These are phyloP conservation scores for Odontomachus brunneus DNA, from an alignment of 1,140 invertebrate genomes.

Conservation along the genomic window DNA sequence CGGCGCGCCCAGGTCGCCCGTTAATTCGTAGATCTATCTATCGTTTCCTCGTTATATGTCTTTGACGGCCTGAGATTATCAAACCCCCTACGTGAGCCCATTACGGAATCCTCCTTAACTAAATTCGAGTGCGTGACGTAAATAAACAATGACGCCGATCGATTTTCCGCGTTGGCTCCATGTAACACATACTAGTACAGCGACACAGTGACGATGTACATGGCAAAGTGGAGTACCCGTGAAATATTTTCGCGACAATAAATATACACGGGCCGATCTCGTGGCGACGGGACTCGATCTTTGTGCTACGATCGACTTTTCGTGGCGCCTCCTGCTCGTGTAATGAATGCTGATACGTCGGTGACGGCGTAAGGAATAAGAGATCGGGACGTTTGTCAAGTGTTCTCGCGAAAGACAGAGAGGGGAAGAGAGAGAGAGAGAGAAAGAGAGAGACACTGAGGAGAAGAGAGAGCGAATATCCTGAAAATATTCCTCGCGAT, in stretches of 20 bases:
- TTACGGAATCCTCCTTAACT: slow-evolving; percentile 15
- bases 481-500: not conserved
- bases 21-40: slow-evolving; percentile 2
- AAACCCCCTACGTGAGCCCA: not conserved
- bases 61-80: slow-evolving; percentile 10
- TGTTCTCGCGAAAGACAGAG: not conserved
- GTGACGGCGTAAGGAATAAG: not conserved
- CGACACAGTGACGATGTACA: no score
- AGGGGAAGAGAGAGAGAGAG: no score
- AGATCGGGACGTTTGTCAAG: not conserved
- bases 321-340: not conserved
- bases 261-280: no score
- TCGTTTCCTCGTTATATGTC: not conserved
- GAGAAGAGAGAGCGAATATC: not conserved
- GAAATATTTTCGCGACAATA: no score
- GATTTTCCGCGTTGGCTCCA: slow-evolving; percentile 4
- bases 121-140: slow-evolving; percentile 29
- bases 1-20: not conserved
- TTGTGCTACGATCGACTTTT: slow-evolving; percentile 1
- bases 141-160: slow-evolving; percentile 29
- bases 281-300: no score
- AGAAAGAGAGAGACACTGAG: no score
- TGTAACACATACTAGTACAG: slow-evolving; percentile 29
- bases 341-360: slow-evolving; percentile 34
- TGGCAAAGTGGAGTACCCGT: no score